Conservation (phyloP, 2,113 vertebrate genomes). For the Megaceryle maxima region DNA sequence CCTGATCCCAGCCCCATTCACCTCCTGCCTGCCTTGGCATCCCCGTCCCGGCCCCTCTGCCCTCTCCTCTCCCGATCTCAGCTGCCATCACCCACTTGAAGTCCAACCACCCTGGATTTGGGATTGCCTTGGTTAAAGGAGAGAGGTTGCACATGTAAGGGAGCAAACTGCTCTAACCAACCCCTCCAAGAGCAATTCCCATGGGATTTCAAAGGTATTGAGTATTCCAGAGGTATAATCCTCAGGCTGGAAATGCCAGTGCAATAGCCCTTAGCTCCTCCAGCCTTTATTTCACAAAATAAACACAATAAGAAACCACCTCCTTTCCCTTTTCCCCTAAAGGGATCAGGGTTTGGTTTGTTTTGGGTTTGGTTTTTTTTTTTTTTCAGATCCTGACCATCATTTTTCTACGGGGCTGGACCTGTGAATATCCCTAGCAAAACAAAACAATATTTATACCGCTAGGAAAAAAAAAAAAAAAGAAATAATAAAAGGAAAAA, state of each 20-base stretch:
- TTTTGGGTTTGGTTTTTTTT: too few relatives aligned
- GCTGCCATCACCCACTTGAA: background rate
- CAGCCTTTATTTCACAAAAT: background rate
- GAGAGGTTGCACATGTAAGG: background rate
- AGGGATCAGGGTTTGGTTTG: background rate
- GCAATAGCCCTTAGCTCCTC: background rate
- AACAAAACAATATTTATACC: background rate
- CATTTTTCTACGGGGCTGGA: background rate
- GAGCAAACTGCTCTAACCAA: background rate
- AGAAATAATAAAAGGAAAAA: background rate
- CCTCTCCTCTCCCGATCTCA: background rate
- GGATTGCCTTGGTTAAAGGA: background rate
- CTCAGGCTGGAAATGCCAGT: background rate
- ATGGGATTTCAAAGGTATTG: background rate
- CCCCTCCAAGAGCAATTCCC: background rate
- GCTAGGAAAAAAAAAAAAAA: background rate
- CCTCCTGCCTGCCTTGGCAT: background rate
- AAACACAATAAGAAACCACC: background rate
- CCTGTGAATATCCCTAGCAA: background rate
- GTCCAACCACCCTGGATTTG: background rate
- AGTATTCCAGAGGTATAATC: background rate
- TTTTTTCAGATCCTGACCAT: background rate
- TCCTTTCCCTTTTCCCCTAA: background rate
- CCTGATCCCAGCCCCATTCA: background rate
- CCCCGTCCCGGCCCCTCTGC: background rate